Evolutionary conservation across 2,113 vertebrate genomes (phyloP), one percentile per base, ranked within the genome.

Genomic region (Chaetodon auriga): DNA sequence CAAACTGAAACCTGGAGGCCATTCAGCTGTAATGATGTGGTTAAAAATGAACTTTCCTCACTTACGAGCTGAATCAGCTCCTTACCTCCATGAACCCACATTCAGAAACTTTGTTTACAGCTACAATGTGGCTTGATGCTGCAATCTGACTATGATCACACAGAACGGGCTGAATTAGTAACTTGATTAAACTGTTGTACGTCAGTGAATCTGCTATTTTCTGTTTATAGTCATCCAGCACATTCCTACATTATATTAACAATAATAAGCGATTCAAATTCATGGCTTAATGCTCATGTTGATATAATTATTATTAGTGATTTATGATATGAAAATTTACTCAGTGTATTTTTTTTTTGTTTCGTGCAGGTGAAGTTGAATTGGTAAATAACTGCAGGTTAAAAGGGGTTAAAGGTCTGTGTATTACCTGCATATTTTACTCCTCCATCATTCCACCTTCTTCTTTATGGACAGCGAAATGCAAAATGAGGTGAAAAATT

Each of bases 401-500:
- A 53, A 84, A 87, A 64, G 21, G 65, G 85, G 81, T 77, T 64
- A 78, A 87, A 87, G 70, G 63, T 81, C 63, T 51, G 48, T 21
- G 53, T 14, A 46, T 78, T 68, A 88, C 79, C 83, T 81, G 68
- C 78, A 65, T 79, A 70, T 86, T 83, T 86, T 45, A 69, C 64
- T 25, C 49, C 75, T 82, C 81, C 75, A 75, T 77, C 80, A 85
- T 41, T 82, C 25, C 55, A 73, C 63, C 63, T 43, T 18, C 68
- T 84, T 25, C 82, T 83, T 86, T 79, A 74, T 81, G 74, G 71
- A 89, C 21, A n/a, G 60, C 25, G 41, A 74, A 88, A 92, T 87
- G 85, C 75, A 90, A 90, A 94, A 91, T 83, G 85, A 74, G 96
- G 96, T 96, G 95, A 96, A 96, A 97, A 98, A 97, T 97, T 96